Percentiles rank a stretch among this genome's conserved stretches.
Evolutionary conservation across 2,797 vertebrate genomes (phyloP).

Genomic region (Spinus olivaceus): DNA sequence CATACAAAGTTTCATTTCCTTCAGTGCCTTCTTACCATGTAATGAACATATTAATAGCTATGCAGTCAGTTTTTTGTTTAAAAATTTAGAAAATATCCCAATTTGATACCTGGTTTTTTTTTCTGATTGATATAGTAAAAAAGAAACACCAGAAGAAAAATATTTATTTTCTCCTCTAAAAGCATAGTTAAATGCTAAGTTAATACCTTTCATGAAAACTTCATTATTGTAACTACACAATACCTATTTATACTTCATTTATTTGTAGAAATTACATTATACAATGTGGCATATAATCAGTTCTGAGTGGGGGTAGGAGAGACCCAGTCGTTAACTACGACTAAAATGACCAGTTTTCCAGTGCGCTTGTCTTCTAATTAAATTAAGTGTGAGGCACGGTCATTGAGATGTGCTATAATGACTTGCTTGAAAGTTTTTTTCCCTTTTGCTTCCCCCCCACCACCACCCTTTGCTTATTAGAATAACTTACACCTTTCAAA

Average conservation of each 20-base stretch:
- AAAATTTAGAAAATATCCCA: background rate
- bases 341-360: slow-evolving; percentile 48
- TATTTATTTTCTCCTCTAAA: background rate
- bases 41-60: background rate
- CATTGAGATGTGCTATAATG: slow-evolving; percentile 16
- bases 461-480: background rate
- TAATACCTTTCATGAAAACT: background rate
- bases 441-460: background rate
- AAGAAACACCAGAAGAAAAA: background rate
- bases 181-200: background rate
- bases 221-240: slow-evolving; percentile 18
- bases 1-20: background rate
- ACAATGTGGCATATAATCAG: background rate
- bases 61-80: background rate
- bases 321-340: slow-evolving; percentile 26
- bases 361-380: slow-evolving; percentile 56
- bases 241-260: background rate
- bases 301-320: slow-evolving; percentile 3
- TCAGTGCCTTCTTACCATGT: background rate
- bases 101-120: rapidly evolving
- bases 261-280: slow-evolving; percentile 30
- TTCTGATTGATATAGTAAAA: background rate
- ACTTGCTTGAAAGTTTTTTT: slow-evolving; percentile 5
- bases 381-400: slow-evolving; percentile 33
- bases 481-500: slow-evolving; percentile 49